phyloP scores from a whole-genome alignment of 2,888 invertebrate species.

The Trypoxylon attenuatum region DNA sequence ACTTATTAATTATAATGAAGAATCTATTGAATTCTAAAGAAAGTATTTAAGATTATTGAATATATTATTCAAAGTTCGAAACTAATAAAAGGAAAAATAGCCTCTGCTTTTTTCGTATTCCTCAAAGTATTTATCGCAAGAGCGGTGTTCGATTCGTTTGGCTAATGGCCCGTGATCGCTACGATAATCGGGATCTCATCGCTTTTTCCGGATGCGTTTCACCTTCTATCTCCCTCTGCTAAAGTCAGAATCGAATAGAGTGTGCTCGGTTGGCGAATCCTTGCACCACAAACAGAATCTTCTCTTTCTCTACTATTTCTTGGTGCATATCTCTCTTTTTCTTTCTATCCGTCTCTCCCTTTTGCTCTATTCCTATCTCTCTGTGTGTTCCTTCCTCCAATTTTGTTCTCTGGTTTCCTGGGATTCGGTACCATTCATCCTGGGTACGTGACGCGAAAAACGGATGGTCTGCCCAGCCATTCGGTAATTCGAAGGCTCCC shows the following conservation, averaged over 20 bases:
- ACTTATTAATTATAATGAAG: neutral
- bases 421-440: conserved; percentile 45
- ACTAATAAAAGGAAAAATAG: too few relatives aligned
- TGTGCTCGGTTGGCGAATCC: conserved; percentile 23
- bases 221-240: conserved; percentile 1
- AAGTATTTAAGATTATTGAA: too few relatives aligned
- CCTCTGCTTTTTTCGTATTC: conserved; percentile 28
- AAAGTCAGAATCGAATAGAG: neutral
- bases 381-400: conserved; percentile 4
- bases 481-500: conserved; percentile 28
- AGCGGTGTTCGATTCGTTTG: conserved; percentile 24
- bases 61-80: too few relatives aligned
- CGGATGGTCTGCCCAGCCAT: conserved; percentile 25
- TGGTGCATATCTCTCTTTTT: neutral
- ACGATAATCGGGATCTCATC: conserved; percentile 46
- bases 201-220: conserved; percentile 26
- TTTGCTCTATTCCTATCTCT: neutral
- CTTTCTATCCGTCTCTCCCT: neutral
- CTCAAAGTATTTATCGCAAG: conserved; percentile 33
- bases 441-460: conserved; percentile 46
- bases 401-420: conserved; percentile 24
- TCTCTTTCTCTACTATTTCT: neutral
- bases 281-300: conserved; percentile 2
- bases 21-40: neutral
- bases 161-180: conserved; percentile 43